Evolutionary conservation across 1,140 invertebrate genomes (phyloP), one percentile per base, ranked within the genome.

Genomic region (Homarus americanus): DNA sequence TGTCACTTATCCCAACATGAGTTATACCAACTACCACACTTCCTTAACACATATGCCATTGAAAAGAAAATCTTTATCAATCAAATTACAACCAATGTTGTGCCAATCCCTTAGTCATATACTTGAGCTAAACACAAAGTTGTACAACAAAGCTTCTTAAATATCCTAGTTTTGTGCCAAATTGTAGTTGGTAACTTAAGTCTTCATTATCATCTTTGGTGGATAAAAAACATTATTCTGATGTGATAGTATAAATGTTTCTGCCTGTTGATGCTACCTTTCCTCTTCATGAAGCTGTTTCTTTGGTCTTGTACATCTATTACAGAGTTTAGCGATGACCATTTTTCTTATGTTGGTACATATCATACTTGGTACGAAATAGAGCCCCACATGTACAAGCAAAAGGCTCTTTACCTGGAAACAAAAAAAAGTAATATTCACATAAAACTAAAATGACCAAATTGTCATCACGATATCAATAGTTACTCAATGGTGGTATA

Each of bases 331-430:
- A 91, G 76, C 84, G 87, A 87, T 94, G 93, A 44, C 93, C 93
- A 83, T 93, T 93, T 86, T 94, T 94, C 91, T 93, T 93, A 87
- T 94, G 93, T n/a, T 92, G 93, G 76, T 94, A 93, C 93, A 94
- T 93, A 58, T 94, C 93, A 78, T 94, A 94, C 86, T 94, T 94
- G 38, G 93, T 94, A 75, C 92, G 86, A 87, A 94, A 94, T 28
- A 92, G 73, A 63, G 93, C 93, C 36, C 93, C 93, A 79, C 93
- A 94, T 20, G 93, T 79, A 88, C 93, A 94, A n/a, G 91, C 82
- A 82, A 93, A 93, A n/a, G 93, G 93, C 44, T 93, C 93, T 44
- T 75, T 91, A n/a, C 92, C 93, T 93, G 92, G 1, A 91, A 90
- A 38, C 4, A 72, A 38, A 83, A 66, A 66, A 66, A 1, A 66